Conservation (phyloP, 2,888 invertebrate genomes). For the Plemyria rubiginata region DNA sequence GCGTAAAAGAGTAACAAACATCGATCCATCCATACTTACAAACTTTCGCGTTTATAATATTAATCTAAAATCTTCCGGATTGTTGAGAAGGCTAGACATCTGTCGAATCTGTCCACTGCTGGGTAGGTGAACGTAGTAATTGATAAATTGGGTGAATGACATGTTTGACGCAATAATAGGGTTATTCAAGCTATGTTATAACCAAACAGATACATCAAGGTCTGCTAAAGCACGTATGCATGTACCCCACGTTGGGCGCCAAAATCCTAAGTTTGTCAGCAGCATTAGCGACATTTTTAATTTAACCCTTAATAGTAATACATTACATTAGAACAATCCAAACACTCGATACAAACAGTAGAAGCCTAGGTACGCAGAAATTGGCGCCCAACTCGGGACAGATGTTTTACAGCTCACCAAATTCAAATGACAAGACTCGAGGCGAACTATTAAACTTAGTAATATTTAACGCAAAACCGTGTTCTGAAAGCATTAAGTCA, state of each 20-base stretch:
- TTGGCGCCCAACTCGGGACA: constrained; percentile 46
- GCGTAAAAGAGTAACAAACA: no score
- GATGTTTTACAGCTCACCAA: constrained; percentile 25
- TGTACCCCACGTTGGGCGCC: neutral
- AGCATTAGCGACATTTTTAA: neutral
- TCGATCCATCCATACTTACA: no score
- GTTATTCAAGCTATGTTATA: constrained; percentile 9
- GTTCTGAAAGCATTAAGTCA: constrained; percentile 37
- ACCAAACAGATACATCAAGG: constrained; percentile 8
- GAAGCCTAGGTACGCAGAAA: constrained; percentile 4
- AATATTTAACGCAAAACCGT: constrained; percentile 45
- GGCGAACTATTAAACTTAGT: constrained; percentile 43
- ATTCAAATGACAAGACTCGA: constrained; percentile 25
- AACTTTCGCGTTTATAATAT: no score
- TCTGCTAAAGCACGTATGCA: constrained; percentile 2
- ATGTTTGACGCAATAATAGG: constrained; percentile 14
- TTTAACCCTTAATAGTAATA: neutral
- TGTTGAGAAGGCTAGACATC: no score
- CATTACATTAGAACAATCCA: neutral
- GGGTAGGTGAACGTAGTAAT: no score
- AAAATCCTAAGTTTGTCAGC: neutral
- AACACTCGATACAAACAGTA: neutral
- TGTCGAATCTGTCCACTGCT: no score
- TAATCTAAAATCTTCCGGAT: no score
- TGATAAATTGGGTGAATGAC: constrained; percentile 5